Conservation (phyloP, 2,888 invertebrate species). For the Heteropelma amictum region DNA sequence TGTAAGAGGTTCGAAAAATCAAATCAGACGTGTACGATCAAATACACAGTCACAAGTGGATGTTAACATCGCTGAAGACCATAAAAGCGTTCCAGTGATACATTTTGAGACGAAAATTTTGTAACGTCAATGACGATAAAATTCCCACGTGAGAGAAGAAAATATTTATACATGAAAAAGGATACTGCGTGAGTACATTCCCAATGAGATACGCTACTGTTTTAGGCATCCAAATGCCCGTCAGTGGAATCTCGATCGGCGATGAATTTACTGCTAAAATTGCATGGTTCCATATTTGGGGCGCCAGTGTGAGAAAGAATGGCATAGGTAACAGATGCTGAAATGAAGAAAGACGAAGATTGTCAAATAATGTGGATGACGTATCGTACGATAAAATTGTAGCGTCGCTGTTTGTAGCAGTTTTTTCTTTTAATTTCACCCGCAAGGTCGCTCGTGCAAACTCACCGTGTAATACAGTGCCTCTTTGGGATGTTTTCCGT, state of each 20-base stretch:
- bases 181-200: constrained; percentile 93
- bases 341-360: constrained; percentile 69
- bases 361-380: too few species aligned
- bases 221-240: constrained; percentile 84
- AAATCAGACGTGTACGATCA: too few species aligned
- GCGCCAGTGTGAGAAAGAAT: constrained; percentile 88
- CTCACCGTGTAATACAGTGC: constrained; percentile 90
- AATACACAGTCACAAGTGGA: too few species aligned
- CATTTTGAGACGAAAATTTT: neutral
- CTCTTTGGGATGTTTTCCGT: constrained; percentile 95
- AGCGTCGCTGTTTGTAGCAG: too few species aligned
- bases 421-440: too few species aligned
- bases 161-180: constrained; percentile 68
- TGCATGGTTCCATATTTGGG: constrained; percentile 88
- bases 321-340: constrained; percentile 94
- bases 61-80: too few species aligned
- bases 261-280: constrained; percentile 85
- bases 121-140: neutral
- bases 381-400: too few species aligned
- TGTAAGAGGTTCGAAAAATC: too few species aligned
- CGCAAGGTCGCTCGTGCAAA: constrained; percentile 9
- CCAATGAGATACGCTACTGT: constrained; percentile 88
- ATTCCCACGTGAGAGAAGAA: neutral
- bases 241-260: constrained; percentile 80
- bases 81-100: too few species aligned